Conservation (phyloP, 2,888 invertebrate species). For the Heteromurus nitidus region DNA sequence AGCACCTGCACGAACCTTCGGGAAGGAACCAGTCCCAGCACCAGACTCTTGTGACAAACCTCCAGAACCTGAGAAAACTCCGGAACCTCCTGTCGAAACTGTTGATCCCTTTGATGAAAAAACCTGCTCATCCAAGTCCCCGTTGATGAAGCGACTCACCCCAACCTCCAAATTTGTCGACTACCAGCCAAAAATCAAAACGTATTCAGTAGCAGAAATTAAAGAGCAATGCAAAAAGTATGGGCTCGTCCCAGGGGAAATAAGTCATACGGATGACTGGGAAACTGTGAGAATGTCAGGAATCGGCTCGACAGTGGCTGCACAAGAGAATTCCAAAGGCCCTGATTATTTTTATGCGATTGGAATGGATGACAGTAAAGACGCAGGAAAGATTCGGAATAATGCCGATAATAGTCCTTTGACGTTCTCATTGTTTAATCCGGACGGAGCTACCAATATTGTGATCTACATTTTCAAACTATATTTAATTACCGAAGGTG, state of each 20-base stretch:
- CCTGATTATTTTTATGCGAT: constrained; percentile 38
- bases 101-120: constrained; percentile 19
- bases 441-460: constrained; percentile 11
- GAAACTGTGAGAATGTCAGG: constrained; percentile 31
- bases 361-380: constrained; percentile 47
- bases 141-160: not conserved
- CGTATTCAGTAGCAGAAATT: constrained; percentile 25
- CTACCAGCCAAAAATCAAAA: constrained; percentile 12
- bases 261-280: constrained; percentile 42
- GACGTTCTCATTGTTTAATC: constrained; percentile 37
- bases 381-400: constrained; percentile 20
- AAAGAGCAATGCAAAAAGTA: constrained; percentile 32
- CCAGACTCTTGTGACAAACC: constrained; percentile 32
- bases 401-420: constrained; percentile 4
- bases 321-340: not conserved
- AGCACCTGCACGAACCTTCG: not conserved
- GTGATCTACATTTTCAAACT: constrained; percentile 1
- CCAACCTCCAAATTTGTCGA: constrained; percentile 41
- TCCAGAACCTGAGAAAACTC: constrained; percentile 1
- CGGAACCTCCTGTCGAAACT: not conserved
- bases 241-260: constrained; percentile 40
- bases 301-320: constrained; percentile 17
- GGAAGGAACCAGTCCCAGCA: not conserved
- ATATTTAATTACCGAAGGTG: not conserved
- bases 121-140: constrained; percentile 35